Evolutionary conservation across 2,797 vertebrate genomes (phyloP), one percentile per base, ranked within the genome.

Genomic region (Sus cebifrons): DNA sequence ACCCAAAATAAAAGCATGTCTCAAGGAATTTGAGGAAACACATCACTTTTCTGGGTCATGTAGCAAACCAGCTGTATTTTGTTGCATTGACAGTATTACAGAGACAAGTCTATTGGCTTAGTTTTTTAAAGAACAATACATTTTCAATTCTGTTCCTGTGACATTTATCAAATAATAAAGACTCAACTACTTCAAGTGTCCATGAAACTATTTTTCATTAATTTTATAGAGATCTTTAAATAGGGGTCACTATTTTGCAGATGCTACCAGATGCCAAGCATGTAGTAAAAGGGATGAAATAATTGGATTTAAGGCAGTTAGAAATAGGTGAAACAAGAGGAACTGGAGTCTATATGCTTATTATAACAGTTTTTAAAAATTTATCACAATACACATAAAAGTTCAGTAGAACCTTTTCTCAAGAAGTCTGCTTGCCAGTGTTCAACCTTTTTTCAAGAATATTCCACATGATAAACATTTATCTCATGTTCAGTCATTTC

Each of bases 191-290:
- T 73, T 79, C n/a, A 89, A 77, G 15, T 74, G 25, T 91, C 27
- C 21, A 32, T 73, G 21, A 91, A 95, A 49, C 21, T 1, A 54
- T 64, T 93, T 73, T 90, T 68, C 29, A 73, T 95, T 78, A 91
- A 74, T 60, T 93, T 70, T 75, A 44, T 9, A 74, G 52, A 91
- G 25, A 49, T 67, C n/a, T 62, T 95, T 84, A 92, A 95, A 54
- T 5, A 92, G 13, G 10, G 6, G 5, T n/a, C 56, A 93, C 94
- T 75, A 62, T 32, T 4, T 32, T 4, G 13, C 29, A 91, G 84
- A 93, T 95, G 21, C 32, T 87, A 77, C 25, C 29, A 90, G 40
- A 77, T 75, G 44, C 17, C 10, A 89, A 60, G 36, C 13, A 81
- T 1, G 1, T 68, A 56, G n/a, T 93, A 73, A 93, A 86, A 92